Evolutionary conservation across 2,797 vertebrate genomes (phyloP).

Genomic region (Anisognathus igniventris): DNA sequence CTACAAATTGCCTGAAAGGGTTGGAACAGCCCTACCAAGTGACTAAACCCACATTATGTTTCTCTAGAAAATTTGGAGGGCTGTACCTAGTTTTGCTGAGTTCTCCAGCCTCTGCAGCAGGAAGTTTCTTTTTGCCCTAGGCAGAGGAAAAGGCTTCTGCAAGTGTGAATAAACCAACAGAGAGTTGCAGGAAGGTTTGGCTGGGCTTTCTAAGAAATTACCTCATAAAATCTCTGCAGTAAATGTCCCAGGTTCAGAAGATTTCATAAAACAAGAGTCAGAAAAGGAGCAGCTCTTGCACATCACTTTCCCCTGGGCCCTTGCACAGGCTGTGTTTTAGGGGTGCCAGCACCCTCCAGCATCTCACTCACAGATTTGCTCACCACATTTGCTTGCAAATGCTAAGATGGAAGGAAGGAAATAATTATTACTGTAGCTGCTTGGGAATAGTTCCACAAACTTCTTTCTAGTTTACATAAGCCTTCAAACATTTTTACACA

Average conservation of each 20-base stretch:
- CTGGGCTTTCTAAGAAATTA: background rate
- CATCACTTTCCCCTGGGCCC: background rate
- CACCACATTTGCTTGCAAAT: background rate
- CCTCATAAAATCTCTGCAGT: background rate
- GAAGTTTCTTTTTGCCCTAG: background rate
- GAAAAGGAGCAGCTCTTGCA: background rate
- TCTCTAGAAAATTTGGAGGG: background rate
- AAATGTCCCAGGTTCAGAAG: background rate
- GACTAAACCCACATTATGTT: background rate
- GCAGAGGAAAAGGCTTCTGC: background rate
- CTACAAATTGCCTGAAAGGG: background rate
- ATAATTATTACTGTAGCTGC: background rate
- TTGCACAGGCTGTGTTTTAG: background rate
- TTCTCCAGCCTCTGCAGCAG: background rate
- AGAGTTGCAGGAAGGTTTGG: background rate
- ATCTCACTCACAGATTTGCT: background rate
- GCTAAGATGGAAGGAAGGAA: background rate
- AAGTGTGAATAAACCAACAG: background rate
- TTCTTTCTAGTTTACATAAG: background rate
- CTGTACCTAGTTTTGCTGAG: background rate
- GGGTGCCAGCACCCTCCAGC: background rate
- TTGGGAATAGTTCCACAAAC: background rate
- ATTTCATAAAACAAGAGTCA: background rate
- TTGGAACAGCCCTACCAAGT: background rate
- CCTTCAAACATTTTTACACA: background rate